phyloP scores from a whole-genome alignment of 2,113 vertebrate species.

The Lophura nycthemera region DNA sequence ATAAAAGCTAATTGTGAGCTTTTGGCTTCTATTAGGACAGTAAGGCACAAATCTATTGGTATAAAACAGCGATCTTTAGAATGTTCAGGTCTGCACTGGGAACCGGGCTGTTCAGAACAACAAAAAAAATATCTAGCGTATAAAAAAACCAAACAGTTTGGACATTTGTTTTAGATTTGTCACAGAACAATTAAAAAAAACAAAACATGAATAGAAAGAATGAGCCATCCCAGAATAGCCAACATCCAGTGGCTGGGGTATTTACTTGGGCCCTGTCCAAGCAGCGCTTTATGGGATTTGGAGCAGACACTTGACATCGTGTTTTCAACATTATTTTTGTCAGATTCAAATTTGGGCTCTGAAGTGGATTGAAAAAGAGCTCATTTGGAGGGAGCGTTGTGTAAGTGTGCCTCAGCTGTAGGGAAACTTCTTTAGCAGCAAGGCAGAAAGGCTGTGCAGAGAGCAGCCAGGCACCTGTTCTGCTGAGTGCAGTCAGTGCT shows the following conservation, averaged over 20 bases:
- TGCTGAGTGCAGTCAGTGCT: neutral
- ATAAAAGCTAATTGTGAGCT: neutral
- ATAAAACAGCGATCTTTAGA: neutral
- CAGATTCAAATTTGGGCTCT: slow-evolving; percentile 30
- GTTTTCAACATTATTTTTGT: slow-evolving; percentile 69
- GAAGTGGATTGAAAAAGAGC: slow-evolving; percentile 14
- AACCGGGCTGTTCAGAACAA: slow-evolving; percentile 29
- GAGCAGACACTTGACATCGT: slow-evolving; percentile 69
- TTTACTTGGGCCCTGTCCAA: slow-evolving; percentile 66
- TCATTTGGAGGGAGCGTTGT: neutral
- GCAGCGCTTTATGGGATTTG: slow-evolving; percentile 62
- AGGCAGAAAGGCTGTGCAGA: neutral
- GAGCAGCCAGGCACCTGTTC: neutral
- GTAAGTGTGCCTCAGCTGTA: slow-evolving; percentile 8
- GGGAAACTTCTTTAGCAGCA: neutral
- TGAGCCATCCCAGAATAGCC: slow-evolving; percentile 72
- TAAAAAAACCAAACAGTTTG: slow-evolving; percentile 51
- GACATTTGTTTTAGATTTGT: slow-evolving; percentile 75
- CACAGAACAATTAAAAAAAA: slow-evolving; percentile 72
- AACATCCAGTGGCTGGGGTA: slow-evolving; percentile 72
- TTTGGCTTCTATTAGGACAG: neutral
- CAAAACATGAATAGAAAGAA: slow-evolving; percentile 74
- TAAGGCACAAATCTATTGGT: neutral
- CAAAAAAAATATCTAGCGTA: neutral
- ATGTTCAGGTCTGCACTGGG: slow-evolving; percentile 1